Percentiles rank a stretch among this genome's conserved stretches.
Evolutionary conservation across 2,888 invertebrate genomes (phyloP).

Genomic region (Agonum fuliginosum): DNA sequence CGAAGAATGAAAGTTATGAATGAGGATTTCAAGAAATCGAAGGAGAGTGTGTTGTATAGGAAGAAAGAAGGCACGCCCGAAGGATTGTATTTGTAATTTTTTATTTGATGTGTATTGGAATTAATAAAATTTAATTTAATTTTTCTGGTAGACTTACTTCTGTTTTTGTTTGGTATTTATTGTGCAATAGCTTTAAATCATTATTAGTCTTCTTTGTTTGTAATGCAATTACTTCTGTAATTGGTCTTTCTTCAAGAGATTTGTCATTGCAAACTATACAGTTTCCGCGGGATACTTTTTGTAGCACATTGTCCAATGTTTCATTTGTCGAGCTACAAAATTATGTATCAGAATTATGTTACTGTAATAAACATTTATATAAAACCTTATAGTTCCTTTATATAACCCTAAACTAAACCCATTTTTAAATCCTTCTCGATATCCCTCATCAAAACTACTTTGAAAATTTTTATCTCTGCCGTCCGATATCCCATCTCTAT

Average conservation of each 20-base stretch:
- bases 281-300: slow-evolving; percentile 61
- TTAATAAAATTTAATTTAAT: slow-evolving; percentile 51
- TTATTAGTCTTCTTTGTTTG: slow-evolving; percentile 67
- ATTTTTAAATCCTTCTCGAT: slow-evolving; percentile 78
- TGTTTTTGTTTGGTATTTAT: slow-evolving; percentile 62
- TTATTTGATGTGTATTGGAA: slow-evolving; percentile 12
- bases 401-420: slow-evolving; percentile 77
- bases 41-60: slow-evolving; percentile 98
- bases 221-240: slow-evolving; percentile 65
- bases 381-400: slow-evolving; percentile 70
- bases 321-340: slow-evolving; percentile 20
- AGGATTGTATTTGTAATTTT: slow-evolving; percentile 93
- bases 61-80: slow-evolving; percentile 99
- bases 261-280: slow-evolving; percentile 65
- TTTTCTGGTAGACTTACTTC: slow-evolving; percentile 58
- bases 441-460: slow-evolving; percentile 82
- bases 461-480: slow-evolving; percentile 81
- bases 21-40: slow-evolving; percentile 99
- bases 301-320: slow-evolving; percentile 37
- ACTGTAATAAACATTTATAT: no score
- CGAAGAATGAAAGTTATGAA: slow-evolving; percentile 99
- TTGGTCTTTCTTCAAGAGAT: slow-evolving; percentile 61
- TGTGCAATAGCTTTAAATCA: slow-evolving; percentile 65
- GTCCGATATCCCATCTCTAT: slow-evolving; percentile 80
- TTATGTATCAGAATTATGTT: no score